Evolutionary conservation across 37 sponge, comb jelly and placozoan genomes (phyloP).

Genomic region (Diacarnus erythraeanus): DNA sequence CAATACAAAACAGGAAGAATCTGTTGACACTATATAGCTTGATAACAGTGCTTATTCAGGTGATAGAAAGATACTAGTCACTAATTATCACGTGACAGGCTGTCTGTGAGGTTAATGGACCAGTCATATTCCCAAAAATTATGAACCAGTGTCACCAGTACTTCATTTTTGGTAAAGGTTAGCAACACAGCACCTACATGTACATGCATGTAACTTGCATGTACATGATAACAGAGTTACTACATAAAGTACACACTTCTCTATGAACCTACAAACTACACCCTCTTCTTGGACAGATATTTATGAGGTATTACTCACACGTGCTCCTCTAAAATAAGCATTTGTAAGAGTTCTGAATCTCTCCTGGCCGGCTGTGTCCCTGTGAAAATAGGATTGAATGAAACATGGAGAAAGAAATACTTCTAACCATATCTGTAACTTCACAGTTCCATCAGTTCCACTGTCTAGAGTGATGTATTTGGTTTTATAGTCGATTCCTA

Average conservation of each 20-base stretch:
- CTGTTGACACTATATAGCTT: no score
- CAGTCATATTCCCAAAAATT: no score
- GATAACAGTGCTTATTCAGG: no score
- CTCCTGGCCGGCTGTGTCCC: slow-evolving; percentile 72
- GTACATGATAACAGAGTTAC: slow-evolving; percentile 1
- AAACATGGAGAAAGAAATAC: not conserved
- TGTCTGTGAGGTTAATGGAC: no score
- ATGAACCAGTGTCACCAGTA: not conserved
- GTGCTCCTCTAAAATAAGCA: slow-evolving; percentile 62
- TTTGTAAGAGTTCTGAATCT: slow-evolving; percentile 42
- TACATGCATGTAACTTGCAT: not conserved
- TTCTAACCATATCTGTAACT: slow-evolving; percentile 72
- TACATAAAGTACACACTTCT: not conserved
- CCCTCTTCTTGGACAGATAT: not conserved
- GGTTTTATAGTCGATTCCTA: slow-evolving; percentile 79
- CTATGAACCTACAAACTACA: not conserved
- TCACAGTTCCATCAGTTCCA: slow-evolving; percentile 46
- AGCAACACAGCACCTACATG: slow-evolving; percentile 5
- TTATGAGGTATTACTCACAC: slow-evolving; percentile 27
- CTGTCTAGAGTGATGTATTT: slow-evolving; percentile 50
- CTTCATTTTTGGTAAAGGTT: not conserved
- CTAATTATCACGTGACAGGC: no score
- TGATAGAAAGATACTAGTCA: no score
- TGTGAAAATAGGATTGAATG: not conserved
- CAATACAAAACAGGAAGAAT: no score